phyloP scores from a whole-genome alignment of 2,113 vertebrate genomes.

The Dunckerocampus dactyliophorus region DNA sequence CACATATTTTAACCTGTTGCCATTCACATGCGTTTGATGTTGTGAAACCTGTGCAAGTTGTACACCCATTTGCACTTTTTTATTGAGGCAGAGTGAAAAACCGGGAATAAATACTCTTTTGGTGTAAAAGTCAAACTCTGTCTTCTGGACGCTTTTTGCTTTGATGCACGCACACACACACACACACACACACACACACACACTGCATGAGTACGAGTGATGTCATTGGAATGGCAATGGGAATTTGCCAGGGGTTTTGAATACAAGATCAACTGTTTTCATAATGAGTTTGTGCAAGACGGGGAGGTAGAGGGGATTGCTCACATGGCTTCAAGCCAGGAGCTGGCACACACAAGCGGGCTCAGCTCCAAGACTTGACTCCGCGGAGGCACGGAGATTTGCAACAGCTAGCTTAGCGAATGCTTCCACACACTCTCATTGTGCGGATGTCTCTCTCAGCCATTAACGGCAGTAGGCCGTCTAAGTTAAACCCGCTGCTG shows the following conservation, averaged over 20 bases:
- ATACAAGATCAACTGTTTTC: constrained; percentile 6
- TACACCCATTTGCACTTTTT: constrained; percentile 68
- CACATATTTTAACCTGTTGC: constrained; percentile 51
- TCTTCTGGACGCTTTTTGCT: neutral
- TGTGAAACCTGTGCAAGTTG: constrained; percentile 71
- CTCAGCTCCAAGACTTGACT: constrained; percentile 32
- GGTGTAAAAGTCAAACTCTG: constrained; percentile 55
- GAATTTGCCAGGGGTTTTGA: constrained; percentile 13
- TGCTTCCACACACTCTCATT: constrained; percentile 13
- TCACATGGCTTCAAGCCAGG: constrained; percentile 26
- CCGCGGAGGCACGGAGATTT: constrained; percentile 37
- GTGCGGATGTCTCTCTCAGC: neutral
- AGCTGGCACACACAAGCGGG: constrained; percentile 32
- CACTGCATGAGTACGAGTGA: neutral
- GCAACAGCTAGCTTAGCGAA: constrained; percentile 51
- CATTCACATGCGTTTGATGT: constrained; percentile 63
- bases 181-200: neutral
- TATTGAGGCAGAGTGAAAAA: constrained; percentile 74
- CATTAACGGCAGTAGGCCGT: constrained; percentile 57
- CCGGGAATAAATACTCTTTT: constrained; percentile 80
- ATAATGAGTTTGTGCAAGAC: constrained; percentile 8
- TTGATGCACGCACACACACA: neutral
- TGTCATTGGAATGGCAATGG: constrained; percentile 15
- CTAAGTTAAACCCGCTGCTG: constrained; percentile 13
- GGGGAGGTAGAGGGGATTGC: neutral